These are phyloP conservation scores for Diabrotica undecimpunctata DNA, from an alignment of 1,140 invertebrate species.

Conservation along the genomic window DNA sequence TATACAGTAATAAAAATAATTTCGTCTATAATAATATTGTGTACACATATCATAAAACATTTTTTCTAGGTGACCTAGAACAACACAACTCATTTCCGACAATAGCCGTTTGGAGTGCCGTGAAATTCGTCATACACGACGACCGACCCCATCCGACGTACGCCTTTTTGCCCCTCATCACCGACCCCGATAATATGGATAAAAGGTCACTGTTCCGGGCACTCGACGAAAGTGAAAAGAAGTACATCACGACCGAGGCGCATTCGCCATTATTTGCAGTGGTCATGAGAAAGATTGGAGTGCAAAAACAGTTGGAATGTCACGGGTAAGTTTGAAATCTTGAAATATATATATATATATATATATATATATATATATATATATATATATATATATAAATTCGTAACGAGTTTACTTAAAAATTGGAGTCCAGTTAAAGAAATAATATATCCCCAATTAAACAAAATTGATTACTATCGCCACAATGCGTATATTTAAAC, in stretches of 20 bases:
- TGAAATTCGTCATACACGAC: slow-evolving; percentile 63
- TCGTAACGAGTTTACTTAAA: too few relatives aligned
- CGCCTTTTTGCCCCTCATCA: slow-evolving; percentile 82
- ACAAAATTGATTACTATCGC: too few relatives aligned
- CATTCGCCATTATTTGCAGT: slow-evolving; percentile 88
- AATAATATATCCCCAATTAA: too few relatives aligned
- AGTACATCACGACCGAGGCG: slow-evolving; percentile 50
- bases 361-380: too few relatives aligned
- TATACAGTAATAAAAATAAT: background rate
- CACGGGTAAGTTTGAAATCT: slow-evolving; percentile 69
- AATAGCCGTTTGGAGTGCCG: slow-evolving; percentile 87
- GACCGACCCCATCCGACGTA: slow-evolving; percentile 47
- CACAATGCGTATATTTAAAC: too few relatives aligned
- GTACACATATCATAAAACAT: background rate
- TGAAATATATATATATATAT: too few relatives aligned
- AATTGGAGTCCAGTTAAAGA: too few relatives aligned
- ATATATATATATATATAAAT: too few relatives aligned
- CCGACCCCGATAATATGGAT: slow-evolving; percentile 76
- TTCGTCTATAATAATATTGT: background rate
- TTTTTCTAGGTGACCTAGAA: slow-evolving; percentile 43
- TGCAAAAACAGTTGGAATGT: slow-evolving; percentile 77
- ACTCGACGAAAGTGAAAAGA: slow-evolving; percentile 51
- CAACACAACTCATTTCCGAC: slow-evolving; percentile 78
- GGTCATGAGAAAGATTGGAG: slow-evolving; percentile 77
- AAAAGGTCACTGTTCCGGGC: slow-evolving; percentile 63